Evolutionary conservation across 1,140 invertebrate species (phyloP).

Genomic region (Carposina sasakii): DNA sequence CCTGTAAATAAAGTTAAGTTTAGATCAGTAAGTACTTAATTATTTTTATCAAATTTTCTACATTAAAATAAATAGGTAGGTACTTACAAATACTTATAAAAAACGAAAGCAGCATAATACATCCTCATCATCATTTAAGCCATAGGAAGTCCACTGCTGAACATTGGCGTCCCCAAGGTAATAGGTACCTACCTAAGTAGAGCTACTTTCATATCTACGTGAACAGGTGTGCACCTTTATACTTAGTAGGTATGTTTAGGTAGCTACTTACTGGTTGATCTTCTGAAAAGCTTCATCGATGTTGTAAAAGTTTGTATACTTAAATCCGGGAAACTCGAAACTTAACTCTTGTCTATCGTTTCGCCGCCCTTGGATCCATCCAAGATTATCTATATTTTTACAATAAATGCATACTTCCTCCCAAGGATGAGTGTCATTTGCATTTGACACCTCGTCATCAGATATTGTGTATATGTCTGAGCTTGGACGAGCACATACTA

Average conservation of each 20-base stretch:
- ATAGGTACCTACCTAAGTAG: not conserved
- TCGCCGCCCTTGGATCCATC: constrained; percentile 39
- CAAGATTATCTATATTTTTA: constrained; percentile 38
- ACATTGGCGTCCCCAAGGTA: not conserved
- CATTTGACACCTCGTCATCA: constrained; percentile 33
- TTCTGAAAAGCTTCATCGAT: constrained; percentile 44
- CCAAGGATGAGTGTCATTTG: constrained; percentile 5
- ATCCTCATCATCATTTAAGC: too few relatives aligned
- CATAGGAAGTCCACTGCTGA: not conserved
- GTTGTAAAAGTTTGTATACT: constrained; percentile 42
- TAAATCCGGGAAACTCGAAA: constrained; percentile 57
- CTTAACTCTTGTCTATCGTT: constrained; percentile 36
- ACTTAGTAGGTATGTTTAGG: too few relatives aligned
- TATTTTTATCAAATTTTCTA: too few relatives aligned
- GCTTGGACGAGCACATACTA: constrained; percentile 17
- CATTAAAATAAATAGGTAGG: too few relatives aligned
- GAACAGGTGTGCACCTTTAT: too few relatives aligned
- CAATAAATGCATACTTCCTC: constrained; percentile 41
- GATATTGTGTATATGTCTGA: constrained; percentile 43
- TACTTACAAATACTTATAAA: too few relatives aligned
- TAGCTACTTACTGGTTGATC: constrained; percentile 53
- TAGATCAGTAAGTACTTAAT: too few relatives aligned
- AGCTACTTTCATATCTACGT: too few relatives aligned
- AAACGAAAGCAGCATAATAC: too few relatives aligned
- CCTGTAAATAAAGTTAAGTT: constrained; percentile 42